Evolutionary conservation across 2,888 invertebrate species (phyloP).

Genomic region (Ennomos fuscantarius): DNA sequence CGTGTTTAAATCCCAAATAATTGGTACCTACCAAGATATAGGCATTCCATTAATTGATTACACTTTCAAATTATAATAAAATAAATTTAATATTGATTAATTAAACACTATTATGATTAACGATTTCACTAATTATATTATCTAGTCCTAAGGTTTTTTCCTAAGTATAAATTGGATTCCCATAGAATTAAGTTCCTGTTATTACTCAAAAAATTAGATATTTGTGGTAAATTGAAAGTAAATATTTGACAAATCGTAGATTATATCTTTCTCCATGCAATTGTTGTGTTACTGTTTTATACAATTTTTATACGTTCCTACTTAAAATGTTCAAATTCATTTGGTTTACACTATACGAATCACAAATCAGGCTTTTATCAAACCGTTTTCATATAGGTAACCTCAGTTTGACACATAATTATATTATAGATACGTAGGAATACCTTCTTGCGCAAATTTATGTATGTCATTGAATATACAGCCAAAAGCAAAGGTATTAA

Average conservation of each 20-base stretch:
- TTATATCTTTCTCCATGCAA: background rate
- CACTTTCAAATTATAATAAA: background rate
- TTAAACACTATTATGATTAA: background rate
- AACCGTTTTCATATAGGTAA: slow-evolving; percentile 6
- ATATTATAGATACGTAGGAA: background rate
- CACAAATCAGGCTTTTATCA: slow-evolving; percentile 8
- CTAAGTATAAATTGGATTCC: slow-evolving; percentile 5
- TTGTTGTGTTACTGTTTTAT: slow-evolving; percentile 5
- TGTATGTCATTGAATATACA: background rate
- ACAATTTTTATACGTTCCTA: background rate
- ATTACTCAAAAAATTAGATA: background rate
- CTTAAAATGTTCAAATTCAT: slow-evolving; percentile 4
- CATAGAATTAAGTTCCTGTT: background rate
- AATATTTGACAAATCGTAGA: background rate
- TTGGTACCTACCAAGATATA: slow-evolving; percentile 3
- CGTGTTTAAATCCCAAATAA: slow-evolving; percentile 3
- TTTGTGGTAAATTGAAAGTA: background rate
- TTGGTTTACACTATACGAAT: slow-evolving; percentile 8
- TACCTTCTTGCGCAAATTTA: background rate
- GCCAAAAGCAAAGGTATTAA: slow-evolving; percentile 9
- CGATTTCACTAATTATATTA: background rate
- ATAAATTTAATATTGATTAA: no score
- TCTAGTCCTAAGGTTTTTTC: slow-evolving; percentile 20
- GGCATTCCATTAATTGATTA: slow-evolving; percentile 18
- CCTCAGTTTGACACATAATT: slow-evolving; percentile 30